Evolutionary conservation across 1,140 invertebrate genomes (phyloP).

Genomic region (Cydia pomonella): DNA sequence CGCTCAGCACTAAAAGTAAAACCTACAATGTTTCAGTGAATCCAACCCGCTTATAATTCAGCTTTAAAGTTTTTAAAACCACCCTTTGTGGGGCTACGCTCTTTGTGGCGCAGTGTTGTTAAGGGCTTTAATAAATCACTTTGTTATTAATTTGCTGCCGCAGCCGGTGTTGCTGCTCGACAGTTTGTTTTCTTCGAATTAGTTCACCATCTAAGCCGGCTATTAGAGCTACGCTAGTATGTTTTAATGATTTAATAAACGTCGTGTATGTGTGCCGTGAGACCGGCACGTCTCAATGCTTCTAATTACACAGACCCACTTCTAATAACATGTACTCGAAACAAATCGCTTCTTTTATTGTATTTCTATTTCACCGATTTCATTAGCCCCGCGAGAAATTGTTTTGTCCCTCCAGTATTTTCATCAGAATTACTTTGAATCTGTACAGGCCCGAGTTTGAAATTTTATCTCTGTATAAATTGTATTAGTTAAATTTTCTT

Average conservation of each 20-base stretch:
- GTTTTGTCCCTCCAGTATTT: conserved; percentile 24
- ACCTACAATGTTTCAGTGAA: conserved; percentile 51
- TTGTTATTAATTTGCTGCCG: conserved; percentile 35
- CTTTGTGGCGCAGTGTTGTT: conserved; percentile 47
- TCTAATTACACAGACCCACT: conserved; percentile 66
- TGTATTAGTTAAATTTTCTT: conserved; percentile 68
- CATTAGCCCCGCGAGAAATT: conserved; percentile 19
- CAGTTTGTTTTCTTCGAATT: conserved; percentile 47
- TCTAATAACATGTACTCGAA: conserved; percentile 55
- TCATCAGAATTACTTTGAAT: conserved; percentile 34
- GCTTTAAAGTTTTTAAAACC: conserved; percentile 69
- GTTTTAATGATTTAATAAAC: conserved; percentile 66
- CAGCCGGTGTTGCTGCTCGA: conserved; percentile 14
- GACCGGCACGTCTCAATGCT: conserved; percentile 41
- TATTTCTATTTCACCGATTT: conserved; percentile 18
- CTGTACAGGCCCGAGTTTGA: conserved; percentile 35
- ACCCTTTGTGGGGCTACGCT: conserved; percentile 49
- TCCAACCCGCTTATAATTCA: conserved; percentile 60
- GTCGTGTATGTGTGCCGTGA: conserved; percentile 35
- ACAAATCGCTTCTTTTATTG: not conserved
- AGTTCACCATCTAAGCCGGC: conserved; percentile 39
- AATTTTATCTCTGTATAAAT: conserved; percentile 61
- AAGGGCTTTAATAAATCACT: conserved; percentile 44
- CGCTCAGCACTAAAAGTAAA: conserved; percentile 44
- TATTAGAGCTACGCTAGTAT: conserved; percentile 44